Conservation (phyloP, 2,888 invertebrate species). For the Melolontha melolontha region DNA sequence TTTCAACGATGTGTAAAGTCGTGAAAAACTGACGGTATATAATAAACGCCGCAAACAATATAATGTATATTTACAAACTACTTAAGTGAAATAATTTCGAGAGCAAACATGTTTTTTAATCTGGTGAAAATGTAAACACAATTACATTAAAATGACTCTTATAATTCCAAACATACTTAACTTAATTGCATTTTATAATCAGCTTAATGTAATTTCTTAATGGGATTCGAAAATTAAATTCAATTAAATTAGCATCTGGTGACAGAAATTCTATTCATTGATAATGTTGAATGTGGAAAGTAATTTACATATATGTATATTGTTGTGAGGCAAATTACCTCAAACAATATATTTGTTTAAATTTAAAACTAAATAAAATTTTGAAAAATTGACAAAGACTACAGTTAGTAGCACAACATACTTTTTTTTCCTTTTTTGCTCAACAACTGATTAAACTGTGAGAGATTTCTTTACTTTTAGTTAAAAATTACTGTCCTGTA, state of each 20-base stretch:
- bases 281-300: too few relatives aligned
- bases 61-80: slow-evolving; percentile 8
- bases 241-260: background rate
- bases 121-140: slow-evolving; percentile 16
- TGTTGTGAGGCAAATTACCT: too few relatives aligned
- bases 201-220: slow-evolving; percentile 16
- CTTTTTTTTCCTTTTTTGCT: too few relatives aligned
- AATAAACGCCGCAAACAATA: slow-evolving; percentile 16
- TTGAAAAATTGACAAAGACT: too few relatives aligned
- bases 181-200: slow-evolving; percentile 21
- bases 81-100: slow-evolving; percentile 19
- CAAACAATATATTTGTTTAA: too few relatives aligned
- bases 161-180: slow-evolving; percentile 1
- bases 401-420: too few relatives aligned
- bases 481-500: too few relatives aligned
- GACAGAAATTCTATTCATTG: too few relatives aligned
- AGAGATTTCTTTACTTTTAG: too few relatives aligned
- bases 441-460: too few relatives aligned
- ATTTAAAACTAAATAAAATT: too few relatives aligned
- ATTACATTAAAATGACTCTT: slow-evolving; percentile 20
- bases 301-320: too few relatives aligned
- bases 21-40: slow-evolving; percentile 9
- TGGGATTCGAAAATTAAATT: slow-evolving; percentile 1
- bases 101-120: slow-evolving; percentile 24
- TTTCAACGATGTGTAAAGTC: slow-evolving; percentile 24